Percentiles rank a stretch among this genome's conserved stretches.
phyloP scores from a whole-genome alignment of 2,113 vertebrate species.

The Dicaeum eximium region DNA sequence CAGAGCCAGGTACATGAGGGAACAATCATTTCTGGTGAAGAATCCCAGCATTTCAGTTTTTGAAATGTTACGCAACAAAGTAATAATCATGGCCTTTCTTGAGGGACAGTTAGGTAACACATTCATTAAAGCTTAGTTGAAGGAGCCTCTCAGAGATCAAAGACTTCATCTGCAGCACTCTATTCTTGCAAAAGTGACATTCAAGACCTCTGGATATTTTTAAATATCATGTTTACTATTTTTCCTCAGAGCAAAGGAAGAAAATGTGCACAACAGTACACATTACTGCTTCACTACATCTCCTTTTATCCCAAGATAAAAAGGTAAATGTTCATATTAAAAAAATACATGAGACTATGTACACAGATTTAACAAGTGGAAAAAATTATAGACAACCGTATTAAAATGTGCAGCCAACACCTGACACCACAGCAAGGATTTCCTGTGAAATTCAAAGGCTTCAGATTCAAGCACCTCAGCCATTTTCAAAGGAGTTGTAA shows the following conservation, averaged over 20 bases:
- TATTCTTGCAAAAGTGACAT: not conserved
- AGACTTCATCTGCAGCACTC: slow-evolving; percentile 7
- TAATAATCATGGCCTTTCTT: slow-evolving; percentile 19
- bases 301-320: not conserved
- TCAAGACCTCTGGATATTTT: slow-evolving; percentile 20
- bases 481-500: not conserved
- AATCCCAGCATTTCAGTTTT: not conserved
- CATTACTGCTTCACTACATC: not conserved
- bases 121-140: slow-evolving; percentile 44
- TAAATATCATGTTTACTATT: slow-evolving; percentile 17
- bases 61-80: slow-evolving; percentile 19
- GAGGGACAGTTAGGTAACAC: slow-evolving; percentile 35
- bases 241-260: not conserved
- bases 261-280: not conserved
- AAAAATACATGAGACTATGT: not conserved
- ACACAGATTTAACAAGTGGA: not conserved
- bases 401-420: not conserved
- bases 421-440: not conserved
- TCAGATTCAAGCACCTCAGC: not conserved
- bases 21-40: not conserved
- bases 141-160: slow-evolving; percentile 34
- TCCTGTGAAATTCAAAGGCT: slow-evolving; percentile 4
- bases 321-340: not conserved
- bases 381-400: not conserved
- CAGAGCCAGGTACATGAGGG: not conserved